phyloP scores from a whole-genome alignment of 2,797 vertebrate species.

The Myotis myotis region DNA sequence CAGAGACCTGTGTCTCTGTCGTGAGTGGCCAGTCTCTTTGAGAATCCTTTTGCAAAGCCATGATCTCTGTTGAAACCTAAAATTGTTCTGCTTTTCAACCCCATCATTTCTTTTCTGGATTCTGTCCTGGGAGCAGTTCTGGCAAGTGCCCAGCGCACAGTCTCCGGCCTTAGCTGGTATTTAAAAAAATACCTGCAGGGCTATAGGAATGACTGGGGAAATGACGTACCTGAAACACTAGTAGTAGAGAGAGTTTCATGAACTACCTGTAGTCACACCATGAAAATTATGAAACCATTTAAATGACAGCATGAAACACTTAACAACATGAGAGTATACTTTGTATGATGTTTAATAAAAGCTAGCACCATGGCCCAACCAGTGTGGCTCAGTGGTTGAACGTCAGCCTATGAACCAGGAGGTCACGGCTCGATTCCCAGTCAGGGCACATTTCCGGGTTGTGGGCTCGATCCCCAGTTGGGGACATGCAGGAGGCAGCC shows the following conservation, averaged over 20 bases:
- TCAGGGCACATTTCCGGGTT: too few relatives aligned
- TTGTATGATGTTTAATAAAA: not conserved
- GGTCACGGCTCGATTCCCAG: too few relatives aligned
- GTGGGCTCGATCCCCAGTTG: too few relatives aligned
- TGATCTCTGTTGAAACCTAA: not conserved
- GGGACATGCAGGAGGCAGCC: too few relatives aligned
- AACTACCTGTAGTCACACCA: not conserved
- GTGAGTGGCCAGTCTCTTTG: fast-evolving
- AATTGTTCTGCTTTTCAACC: not conserved
- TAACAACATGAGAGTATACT: fast-evolving
- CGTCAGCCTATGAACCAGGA: too few relatives aligned
- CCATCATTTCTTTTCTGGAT: not conserved
- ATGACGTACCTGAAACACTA: not conserved
- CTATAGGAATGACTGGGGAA: not conserved
- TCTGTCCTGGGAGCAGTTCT: not conserved
- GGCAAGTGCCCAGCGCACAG: not conserved
- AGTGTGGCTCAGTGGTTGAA: too few relatives aligned
- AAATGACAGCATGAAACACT: not conserved
- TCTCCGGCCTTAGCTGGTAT: not conserved
- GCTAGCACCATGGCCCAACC: too few relatives aligned
- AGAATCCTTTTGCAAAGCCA: not conserved
- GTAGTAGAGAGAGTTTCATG: not conserved
- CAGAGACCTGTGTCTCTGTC: not conserved
- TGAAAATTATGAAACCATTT: not conserved
- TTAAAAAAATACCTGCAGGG: not conserved